Evolutionary conservation across 1,140 invertebrate species (phyloP).

Genomic region (Melitaea cinxia): DNA sequence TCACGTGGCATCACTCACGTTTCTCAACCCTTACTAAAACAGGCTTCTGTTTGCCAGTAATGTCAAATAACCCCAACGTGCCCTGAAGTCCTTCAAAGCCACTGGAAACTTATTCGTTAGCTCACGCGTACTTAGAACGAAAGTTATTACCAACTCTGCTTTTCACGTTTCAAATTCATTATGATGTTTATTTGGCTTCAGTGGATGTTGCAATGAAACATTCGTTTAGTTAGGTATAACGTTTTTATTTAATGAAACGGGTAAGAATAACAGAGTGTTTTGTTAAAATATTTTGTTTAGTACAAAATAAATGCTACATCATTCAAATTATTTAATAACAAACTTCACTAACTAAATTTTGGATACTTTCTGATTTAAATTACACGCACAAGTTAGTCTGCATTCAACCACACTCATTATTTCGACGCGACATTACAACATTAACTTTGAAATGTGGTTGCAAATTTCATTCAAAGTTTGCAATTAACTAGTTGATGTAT

Average conservation of each 20-base stretch:
- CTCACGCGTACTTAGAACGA: constrained; percentile 59
- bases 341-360: constrained; percentile 12
- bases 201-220: constrained; percentile 25
- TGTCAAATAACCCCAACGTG: constrained; percentile 64
- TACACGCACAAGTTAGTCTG: constrained; percentile 33
- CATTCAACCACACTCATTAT: constrained; percentile 58
- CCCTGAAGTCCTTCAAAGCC: constrained; percentile 62
- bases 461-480: constrained; percentile 68
- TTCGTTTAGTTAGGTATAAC: constrained; percentile 13
- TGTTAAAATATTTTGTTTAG: neutral
- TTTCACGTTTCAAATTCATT: constrained; percentile 38
- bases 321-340: neutral
- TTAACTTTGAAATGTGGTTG: constrained; percentile 70
- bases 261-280: neutral
- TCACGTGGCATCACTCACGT: constrained; percentile 67
- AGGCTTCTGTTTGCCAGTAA: constrained; percentile 64
- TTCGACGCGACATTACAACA: constrained; percentile 62
- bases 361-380: constrained; percentile 17
- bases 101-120: constrained; percentile 60
- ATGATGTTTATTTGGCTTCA: constrained; percentile 29
- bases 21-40: constrained; percentile 41
- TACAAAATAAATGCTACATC: neutral
- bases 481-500: constrained; percentile 73
- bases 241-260: neutral
- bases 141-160: constrained; percentile 51